Evolutionary conservation across 2,888 invertebrate genomes (phyloP), one percentile per base, ranked within the genome.

Genomic region (Ennomos quercinarius): DNA sequence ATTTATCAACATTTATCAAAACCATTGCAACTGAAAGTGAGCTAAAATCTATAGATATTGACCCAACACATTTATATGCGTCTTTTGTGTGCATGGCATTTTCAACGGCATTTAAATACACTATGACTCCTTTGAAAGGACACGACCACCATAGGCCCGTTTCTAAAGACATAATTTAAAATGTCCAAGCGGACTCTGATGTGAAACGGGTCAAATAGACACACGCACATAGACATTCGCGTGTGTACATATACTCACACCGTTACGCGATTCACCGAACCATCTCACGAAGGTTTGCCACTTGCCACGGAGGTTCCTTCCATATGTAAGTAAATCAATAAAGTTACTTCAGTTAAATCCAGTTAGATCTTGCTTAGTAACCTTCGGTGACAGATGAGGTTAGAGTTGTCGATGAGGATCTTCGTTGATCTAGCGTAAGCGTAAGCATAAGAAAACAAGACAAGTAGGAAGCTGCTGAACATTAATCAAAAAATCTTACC

Each of bases 321-420:
- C 12, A 10, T 48, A n/a, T n/a, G n/a, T 17, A 53, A 44, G 58
- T 58, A 53, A 53, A 58, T 58, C 10, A 48, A 53, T 48, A 17
- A 48, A 58, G 58, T 58, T 58, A 53, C 42, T 47, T 27, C 17
- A 11, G 27, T 27, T 17, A 39, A 27, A 47, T 47, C 47, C n/a
- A 38, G 17, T 38, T 47, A 38, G 8, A 17, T 27, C 27, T 27
- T 4, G 27, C 27, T 27, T 27, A 6, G 10, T 17, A 43, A 48
- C 38, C 49, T 35, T 56, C 48, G 44, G 44, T 43, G 27, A 27
- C 35, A 49, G 43, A 11, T 44, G 39, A 13, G 36, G 43, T 39
- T 36, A 17, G 46, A 12, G 45, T 40, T 54, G 17, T 41, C 11
- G 27, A 9, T n/a, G 10, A 17, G 17, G 3, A 17, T 17, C 17